Evolutionary conservation across 2,888 invertebrate genomes (phyloP).

Genomic region (Mayetiola destructor): DNA sequence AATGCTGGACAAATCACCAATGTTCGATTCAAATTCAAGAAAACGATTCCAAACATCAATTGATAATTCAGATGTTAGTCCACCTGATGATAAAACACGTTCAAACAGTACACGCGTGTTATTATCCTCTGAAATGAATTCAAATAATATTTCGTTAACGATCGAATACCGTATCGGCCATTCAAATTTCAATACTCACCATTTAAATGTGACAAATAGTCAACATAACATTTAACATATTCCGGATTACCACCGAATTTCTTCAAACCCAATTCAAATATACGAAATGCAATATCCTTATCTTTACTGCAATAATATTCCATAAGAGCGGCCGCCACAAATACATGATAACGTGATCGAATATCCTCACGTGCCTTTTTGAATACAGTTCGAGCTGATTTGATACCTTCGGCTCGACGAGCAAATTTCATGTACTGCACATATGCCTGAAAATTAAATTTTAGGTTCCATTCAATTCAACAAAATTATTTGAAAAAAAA

Average conservation of each 20-base stretch:
- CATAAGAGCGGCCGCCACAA: conserved; percentile 94
- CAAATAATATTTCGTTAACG: conserved; percentile 13
- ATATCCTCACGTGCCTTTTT: conserved; percentile 86
- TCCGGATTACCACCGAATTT: conserved; percentile 92
- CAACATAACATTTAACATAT: conserved; percentile 89
- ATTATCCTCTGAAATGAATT: conserved; percentile 75
- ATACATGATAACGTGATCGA: conserved; percentile 78
- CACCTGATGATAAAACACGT: conserved; percentile 83
- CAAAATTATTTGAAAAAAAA: conserved; percentile 14
- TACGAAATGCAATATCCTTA: conserved; percentile 88
- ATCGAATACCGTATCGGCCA: neutral
- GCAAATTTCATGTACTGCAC: conserved; percentile 99
- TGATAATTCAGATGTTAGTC: conserved; percentile 78
- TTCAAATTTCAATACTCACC: conserved; percentile 39
- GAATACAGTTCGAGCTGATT: conserved; percentile 87
- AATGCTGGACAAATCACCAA: conserved; percentile 93
- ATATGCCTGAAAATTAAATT: conserved; percentile 52
- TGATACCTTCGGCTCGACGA: conserved; percentile 92
- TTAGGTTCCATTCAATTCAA: conserved; percentile 12
- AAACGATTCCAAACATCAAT: conserved; percentile 98
- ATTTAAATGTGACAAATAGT: conserved; percentile 93
- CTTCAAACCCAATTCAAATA: conserved; percentile 94
- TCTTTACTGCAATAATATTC: conserved; percentile 99
- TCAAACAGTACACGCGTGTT: conserved; percentile 99
- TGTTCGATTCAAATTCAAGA: conserved; percentile 95